Conservation (phyloP, 2,888 invertebrate genomes). For the Trimorus sp. region DNA sequence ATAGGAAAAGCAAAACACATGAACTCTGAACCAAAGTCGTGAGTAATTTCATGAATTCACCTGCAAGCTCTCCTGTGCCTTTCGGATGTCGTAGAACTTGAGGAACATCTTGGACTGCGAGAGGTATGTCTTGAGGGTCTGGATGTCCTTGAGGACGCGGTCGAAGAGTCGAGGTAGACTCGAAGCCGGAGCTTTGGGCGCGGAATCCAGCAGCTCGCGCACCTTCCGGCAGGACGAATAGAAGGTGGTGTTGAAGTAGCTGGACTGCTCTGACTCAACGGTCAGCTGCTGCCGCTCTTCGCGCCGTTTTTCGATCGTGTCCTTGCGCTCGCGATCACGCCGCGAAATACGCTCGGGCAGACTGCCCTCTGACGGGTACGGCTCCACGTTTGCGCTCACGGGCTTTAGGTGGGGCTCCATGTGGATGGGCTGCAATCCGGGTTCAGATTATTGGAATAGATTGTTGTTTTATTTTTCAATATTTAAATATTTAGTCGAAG, state of each 20-base stretch:
- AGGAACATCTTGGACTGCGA: constrained; percentile 91
- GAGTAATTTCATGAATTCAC: no score
- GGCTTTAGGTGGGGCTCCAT: constrained; percentile 61
- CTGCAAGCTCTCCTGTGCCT: constrained; percentile 88
- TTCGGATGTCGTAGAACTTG: constrained; percentile 90
- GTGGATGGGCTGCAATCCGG: background rate
- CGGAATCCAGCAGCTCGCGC: constrained; percentile 83
- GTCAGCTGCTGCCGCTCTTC: constrained; percentile 85
- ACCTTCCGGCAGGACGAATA: constrained; percentile 86
- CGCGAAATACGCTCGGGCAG: constrained; percentile 81
- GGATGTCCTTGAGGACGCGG: constrained; percentile 87
- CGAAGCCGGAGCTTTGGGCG: constrained; percentile 82
- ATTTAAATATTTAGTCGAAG: no score
- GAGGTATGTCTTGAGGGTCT: constrained; percentile 89
- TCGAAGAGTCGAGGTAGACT: constrained; percentile 85
- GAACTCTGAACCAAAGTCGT: no score
- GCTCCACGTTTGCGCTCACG: constrained; percentile 44
- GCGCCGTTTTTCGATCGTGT: constrained; percentile 86
- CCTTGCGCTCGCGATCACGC: constrained; percentile 86
- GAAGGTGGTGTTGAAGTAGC: constrained; percentile 88
- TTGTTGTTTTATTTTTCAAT: no score
- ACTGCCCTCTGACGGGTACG: constrained; percentile 75
- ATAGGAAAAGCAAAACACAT: no score
- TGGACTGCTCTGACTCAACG: constrained; percentile 86
- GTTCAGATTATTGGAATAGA: no score